A percentile compares a stretch with the other conserved stretches of the same genome.
phyloP scores from a whole-genome alignment of 2,797 vertebrate genomes.

The Cynodonichthys magdalenae region DNA sequence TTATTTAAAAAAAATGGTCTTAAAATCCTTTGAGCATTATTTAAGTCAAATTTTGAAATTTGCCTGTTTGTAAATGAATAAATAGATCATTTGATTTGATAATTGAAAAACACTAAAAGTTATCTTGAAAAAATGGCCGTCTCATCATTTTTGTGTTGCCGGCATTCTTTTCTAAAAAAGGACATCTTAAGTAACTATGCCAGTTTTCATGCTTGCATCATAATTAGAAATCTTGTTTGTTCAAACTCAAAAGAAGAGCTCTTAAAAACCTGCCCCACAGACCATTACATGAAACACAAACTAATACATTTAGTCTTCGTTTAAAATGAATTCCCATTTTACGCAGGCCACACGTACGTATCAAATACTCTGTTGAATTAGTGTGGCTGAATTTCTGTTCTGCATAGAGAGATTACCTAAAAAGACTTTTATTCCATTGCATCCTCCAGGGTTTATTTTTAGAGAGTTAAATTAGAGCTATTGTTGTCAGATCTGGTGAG shows the following conservation, averaged over 20 bases:
- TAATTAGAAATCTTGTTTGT: neutral
- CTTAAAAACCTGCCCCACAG: neutral
- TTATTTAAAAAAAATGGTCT: no score
- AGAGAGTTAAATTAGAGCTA: slow-evolving; percentile 65
- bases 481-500: slow-evolving; percentile 49
- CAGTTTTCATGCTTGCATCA: no score
- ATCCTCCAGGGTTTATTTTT: slow-evolving; percentile 71
- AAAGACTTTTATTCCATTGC: slow-evolving; percentile 48
- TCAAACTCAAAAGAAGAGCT: slow-evolving; percentile 7
- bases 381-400: slow-evolving; percentile 56
- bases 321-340: slow-evolving; percentile 40
- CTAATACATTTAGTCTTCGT: slow-evolving; percentile 15
- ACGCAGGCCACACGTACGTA: slow-evolving; percentile 32
- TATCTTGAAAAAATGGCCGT: no score
- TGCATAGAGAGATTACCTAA: slow-evolving; percentile 33
- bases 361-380: slow-evolving; percentile 59
- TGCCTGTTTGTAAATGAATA: no score
- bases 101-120: no score
- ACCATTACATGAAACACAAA: slow-evolving; percentile 15
- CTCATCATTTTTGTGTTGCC: no score
- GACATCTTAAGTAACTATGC: no score
- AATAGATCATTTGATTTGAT: slow-evolving; percentile 4
- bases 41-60: no score
- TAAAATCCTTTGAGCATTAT: no score
- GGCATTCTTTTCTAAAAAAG: no score